Base-by-base conservation (phyloP, 2,797 vertebrate genomes). In the Ispidina picta region DNA sequence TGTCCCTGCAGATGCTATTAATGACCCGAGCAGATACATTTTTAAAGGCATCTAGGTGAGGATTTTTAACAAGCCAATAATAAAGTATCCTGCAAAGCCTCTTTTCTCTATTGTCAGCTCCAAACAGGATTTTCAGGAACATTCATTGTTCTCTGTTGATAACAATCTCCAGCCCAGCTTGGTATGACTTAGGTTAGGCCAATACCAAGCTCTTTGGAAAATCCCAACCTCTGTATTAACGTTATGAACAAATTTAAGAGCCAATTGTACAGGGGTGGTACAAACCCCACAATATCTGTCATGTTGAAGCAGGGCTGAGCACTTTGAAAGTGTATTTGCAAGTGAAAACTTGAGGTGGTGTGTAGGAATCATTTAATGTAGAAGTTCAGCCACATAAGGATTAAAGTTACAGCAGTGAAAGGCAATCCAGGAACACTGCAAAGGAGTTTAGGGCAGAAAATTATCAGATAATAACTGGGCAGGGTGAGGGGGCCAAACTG, bases 71-170 rank as follows among this genome's bases (percentile, higher is more conserved):
- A 78, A 86, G 64, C 25, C 39, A n/a, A 23, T 74, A 83, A 60
- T 49, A 75, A 82, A 10, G n/a, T 31, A 4, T n/a, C 64, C 68
- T 86, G 54, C 62, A 76, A 88, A 88, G 21, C 52, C 68, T 76
- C 3, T 69, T 73, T 94, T 76, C 81, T 66, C 35, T 64, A 8
- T 58, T 74, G 43, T 65, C 76, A 62, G 16, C 12, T 49, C 65
- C 46, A 43, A 69, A 62, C 54, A 39, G 46, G 72, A 65, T 77
- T 94, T 95, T 76, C 72, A 92, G 79, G 75, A 80, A 39, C 31
- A 21, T 70, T 86, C 56, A 46, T 78, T 60, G 26, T 56, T 92
- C 39, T 54, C 56, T 9, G 7, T 64, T 82, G 81, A 35, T 84
- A 83, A 41, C 51, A 55, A 51, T 51, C 70, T 77, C 18, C 54